Evolutionary conservation across 2,797 vertebrate genomes (phyloP), one percentile per base, ranked within the genome.

Genomic region (Avahi laniger): DNA sequence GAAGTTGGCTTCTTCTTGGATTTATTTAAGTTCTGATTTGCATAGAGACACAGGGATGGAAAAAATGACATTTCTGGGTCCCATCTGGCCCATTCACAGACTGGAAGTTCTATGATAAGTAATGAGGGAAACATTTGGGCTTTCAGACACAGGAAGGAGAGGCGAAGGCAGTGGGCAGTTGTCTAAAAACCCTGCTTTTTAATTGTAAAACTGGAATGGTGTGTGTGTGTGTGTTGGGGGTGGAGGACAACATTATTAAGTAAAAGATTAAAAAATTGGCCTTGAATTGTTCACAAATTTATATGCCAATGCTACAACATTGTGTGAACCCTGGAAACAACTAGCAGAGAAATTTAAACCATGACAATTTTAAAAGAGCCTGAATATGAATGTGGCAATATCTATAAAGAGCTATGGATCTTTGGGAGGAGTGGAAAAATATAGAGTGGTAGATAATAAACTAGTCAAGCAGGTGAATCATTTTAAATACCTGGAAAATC

Each of bases 401-500:
- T n/a, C 48, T 65, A 73, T 8, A 65, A 59, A 92, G 67, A 79
- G 46, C 63, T 24, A 33, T 26, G 35, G 48, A 67, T 90, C 67
- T 87, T 87, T 43, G 41, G 8, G 35, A 12, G 17, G 5, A 35
- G 50, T 54, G 35, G 69, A 12, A 73, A 95, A 88, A 72, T 75
- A 91, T 5, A 89, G 33, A 75, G 43, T 85, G 41, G 46, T 82
- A 26, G 54, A 79, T 95, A 86, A 97, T 96, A 96, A 97, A 94
- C 81, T 85, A 95, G 82, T 90, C 92, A 94, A 95, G 73, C 87
- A 94, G 81, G 85, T 95, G 92, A 96, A 92, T 95, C 94, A 96
- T 91, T 97, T 97, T 96, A 97, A 96, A 96, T 86, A 89, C 90
- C 52, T 92, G 84, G 35, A 79, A 93, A 96, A 97, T 95, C 94